Conservation (phyloP, 2,113 vertebrate species). For the Brachyhypopomus gauderio region DNA sequence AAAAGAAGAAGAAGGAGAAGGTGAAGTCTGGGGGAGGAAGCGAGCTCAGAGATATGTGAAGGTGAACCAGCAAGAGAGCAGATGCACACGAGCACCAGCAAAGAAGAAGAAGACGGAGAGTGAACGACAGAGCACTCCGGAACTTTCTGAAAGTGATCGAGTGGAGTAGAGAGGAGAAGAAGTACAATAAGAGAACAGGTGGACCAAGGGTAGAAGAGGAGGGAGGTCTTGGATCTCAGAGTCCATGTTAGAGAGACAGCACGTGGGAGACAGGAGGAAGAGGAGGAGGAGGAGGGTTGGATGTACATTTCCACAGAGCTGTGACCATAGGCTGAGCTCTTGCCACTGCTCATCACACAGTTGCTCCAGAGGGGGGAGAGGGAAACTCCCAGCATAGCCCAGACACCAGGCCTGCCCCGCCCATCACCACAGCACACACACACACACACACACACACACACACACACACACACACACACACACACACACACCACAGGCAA, state of each 20-base stretch:
- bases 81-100: neutral
- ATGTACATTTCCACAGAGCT: conserved; percentile 26
- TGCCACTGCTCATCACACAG: conserved; percentile 6
- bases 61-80: neutral
- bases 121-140: neutral
- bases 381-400: neutral
- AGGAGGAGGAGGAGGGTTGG: neutral
- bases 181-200: neutral
- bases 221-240: conserved; percentile 23
- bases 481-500: neutral
- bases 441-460: too few species aligned
- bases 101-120: neutral
- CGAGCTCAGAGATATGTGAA: neutral
- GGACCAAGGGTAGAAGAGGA: conserved; percentile 5
- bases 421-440: conserved; percentile 15
- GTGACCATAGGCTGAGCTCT: conserved; percentile 41
- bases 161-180: conserved; percentile 20
- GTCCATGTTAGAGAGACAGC: conserved; percentile 24
- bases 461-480: too few species aligned
- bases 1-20: neutral
- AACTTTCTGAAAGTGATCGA: neutral
- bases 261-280: neutral
- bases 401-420: neutral
- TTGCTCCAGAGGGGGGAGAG: conserved; percentile 8
- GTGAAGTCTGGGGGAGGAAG: neutral